Base-by-base conservation (phyloP, 2,113 vertebrate species). In the Anoplopoma fimbria region DNA sequence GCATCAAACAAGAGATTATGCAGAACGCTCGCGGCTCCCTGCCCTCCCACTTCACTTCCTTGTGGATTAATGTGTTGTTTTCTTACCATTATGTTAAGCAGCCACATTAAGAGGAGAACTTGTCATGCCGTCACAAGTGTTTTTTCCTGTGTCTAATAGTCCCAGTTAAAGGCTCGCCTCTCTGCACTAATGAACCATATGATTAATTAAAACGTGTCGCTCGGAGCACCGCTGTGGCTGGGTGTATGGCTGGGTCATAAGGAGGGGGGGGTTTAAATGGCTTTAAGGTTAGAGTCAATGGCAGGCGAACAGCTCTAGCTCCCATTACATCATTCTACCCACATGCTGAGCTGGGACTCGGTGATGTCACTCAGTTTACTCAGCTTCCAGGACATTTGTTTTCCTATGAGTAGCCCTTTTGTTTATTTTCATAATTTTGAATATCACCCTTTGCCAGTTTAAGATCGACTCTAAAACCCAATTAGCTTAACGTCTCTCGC, bases 371-470 rank as follows among this genome's bases (percentile, higher is more conserved):
- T 73, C 49, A 25, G 80, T 82, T 79, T 72, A 74, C 88, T 68
- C 80, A 60, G 85, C 74, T 76, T 92, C 88, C 90, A 89, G 60
- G 61, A 82, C 80, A 57, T 93, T 91, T 90, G 85, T 92, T 92
- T 90, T 89, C 64, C 67, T 84, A 89, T 88, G 88, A 92, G 80
- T 88, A 83, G 83, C 78, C 79, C 90, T 91, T 90, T 91, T 93
- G 93, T 94, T 95, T 95, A 86, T 92, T 91, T 93, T 89, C 74
- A 75, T 89, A 70, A 85, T 88, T 91, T 69, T 86, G 77, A 93
- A 90, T 88, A 89, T 91, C 82, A 69, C 75, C 84, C 69, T 64
- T 60, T 82, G 86, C 84, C 89, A 91, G 85, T 90, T 92, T 94
- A 83, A 91, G 83, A 88, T 89, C 63, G 53, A 71, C 89, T 89